Conservation (phyloP, 2,888 invertebrate species). For the Furcula furcula region DNA sequence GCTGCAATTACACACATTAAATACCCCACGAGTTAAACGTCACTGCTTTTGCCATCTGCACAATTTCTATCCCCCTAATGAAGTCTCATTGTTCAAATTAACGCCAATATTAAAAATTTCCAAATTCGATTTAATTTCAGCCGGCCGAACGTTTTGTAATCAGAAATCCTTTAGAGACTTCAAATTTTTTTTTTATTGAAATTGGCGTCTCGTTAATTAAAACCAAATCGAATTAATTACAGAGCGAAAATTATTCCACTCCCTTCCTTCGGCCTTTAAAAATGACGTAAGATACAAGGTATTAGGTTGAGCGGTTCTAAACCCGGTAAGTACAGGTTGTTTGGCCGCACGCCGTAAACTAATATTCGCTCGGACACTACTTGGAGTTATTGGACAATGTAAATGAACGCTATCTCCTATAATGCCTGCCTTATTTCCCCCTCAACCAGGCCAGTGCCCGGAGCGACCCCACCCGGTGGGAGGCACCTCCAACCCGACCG, state of each 20-base stretch:
- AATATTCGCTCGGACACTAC: slow-evolving; percentile 80
- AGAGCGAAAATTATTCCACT: slow-evolving; percentile 62
- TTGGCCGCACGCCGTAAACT: slow-evolving; percentile 71
- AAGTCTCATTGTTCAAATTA: not conserved
- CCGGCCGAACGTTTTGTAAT: slow-evolving; percentile 53
- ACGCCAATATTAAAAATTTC: slow-evolving; percentile 20
- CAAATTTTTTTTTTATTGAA: slow-evolving; percentile 60
- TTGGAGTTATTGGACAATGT: slow-evolving; percentile 83
- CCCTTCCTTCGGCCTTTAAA: slow-evolving; percentile 40
- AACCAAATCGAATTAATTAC: slow-evolving; percentile 76
- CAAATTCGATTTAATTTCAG: slow-evolving; percentile 40
- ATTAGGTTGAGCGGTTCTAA: slow-evolving; percentile 27
- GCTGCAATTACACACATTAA: not conserved
- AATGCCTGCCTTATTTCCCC: slow-evolving; percentile 79
- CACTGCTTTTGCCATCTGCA: not conserved
- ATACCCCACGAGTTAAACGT: not conserved
- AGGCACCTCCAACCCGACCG: slow-evolving; percentile 60
- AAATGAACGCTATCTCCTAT: slow-evolving; percentile 82
- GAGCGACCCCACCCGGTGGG: slow-evolving; percentile 58
- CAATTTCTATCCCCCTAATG: not conserved
- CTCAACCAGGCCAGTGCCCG: slow-evolving; percentile 65
- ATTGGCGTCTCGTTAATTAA: slow-evolving; percentile 75
- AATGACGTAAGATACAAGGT: slow-evolving; percentile 36
- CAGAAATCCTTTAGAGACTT: slow-evolving; percentile 69
- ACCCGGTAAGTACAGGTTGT: slow-evolving; percentile 36